Conservation (phyloP, 2,888 invertebrate genomes). For the Caenorhabditis sp. region DNA sequence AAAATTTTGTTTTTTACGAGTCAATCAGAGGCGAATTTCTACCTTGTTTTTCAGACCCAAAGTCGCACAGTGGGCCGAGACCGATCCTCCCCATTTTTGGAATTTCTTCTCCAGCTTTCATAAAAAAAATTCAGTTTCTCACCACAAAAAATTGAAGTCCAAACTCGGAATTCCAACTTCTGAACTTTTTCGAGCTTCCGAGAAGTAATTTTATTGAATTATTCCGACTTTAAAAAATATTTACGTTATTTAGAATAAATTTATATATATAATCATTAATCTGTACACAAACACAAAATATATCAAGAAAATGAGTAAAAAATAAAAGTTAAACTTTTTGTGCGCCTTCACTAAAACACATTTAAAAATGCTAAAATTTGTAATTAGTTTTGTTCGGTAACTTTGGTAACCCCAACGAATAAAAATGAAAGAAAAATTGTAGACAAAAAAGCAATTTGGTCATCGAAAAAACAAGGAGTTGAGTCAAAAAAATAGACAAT, state of each 20-base stretch:
- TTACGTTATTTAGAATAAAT: background rate
- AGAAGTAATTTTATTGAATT: no score
- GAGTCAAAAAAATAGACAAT: background rate
- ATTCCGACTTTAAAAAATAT: no score
- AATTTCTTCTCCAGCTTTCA: no score
- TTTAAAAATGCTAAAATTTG: constrained; percentile 17
- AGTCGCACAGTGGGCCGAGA: no score
- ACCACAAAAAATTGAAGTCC: no score
- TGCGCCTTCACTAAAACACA: constrained; percentile 2
- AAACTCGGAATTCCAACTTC: no score
- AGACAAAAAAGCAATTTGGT: constrained; percentile 4
- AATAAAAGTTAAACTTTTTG: constrained; percentile 1
- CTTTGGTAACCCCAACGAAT: constrained; percentile 12
- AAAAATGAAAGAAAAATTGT: constrained; percentile 15
- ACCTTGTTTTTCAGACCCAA: no score
- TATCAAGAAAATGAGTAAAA: constrained; percentile 4
- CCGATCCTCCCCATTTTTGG: no score
- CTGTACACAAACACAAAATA: constrained; percentile 1
- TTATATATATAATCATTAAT: background rate
- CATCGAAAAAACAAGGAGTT: background rate
- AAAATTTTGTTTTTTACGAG: no score
- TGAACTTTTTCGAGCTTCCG: no score
- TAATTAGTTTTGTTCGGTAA: constrained; percentile 4
- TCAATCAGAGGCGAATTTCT: no score
- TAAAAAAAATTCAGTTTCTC: no score